These are phyloP conservation scores for Myotis findleyi DNA, from an alignment of 2,797 vertebrate genomes.

Conservation along the genomic window DNA sequence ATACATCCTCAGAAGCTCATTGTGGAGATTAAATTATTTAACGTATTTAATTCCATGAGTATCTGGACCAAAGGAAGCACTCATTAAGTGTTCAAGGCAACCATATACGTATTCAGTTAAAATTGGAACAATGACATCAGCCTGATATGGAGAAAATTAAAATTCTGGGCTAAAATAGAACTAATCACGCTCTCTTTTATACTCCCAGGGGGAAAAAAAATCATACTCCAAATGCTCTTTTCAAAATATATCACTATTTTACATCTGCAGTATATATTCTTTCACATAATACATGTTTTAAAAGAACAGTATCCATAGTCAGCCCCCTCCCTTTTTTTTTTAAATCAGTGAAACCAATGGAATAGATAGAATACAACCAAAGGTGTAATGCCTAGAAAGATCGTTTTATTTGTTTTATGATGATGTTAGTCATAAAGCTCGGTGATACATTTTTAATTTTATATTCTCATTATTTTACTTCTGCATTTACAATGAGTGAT, in stretches of 20 bases:
- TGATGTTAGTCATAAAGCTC: background rate
- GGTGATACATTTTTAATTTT: background rate
- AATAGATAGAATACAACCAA: background rate
- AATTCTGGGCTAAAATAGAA: constrained; percentile 71
- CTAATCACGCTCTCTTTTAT: constrained; percentile 64
- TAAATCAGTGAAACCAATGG: background rate
- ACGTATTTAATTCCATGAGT: constrained; percentile 38
- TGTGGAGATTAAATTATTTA: constrained; percentile 68
- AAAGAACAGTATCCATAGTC: background rate
- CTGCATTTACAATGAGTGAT: background rate
- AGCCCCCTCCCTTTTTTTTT: background rate
- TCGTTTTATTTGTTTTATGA: background rate
- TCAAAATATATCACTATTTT: constrained; percentile 57
- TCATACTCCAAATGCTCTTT: constrained; percentile 51
- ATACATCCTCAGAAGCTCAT: constrained; percentile 47
- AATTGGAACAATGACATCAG: constrained; percentile 71
- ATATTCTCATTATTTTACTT: background rate
- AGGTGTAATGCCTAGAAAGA: background rate
- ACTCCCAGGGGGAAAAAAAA: constrained; percentile 36
- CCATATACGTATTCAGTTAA: constrained; percentile 66
- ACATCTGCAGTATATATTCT: constrained; percentile 37
- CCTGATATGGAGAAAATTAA: constrained; percentile 62
- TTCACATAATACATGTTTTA: background rate
- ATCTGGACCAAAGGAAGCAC: constrained; percentile 36
- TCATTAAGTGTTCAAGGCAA: constrained; percentile 56